Base-by-base conservation (phyloP, 2,797 vertebrate genomes). In the Lepilemur ruficaudatus region DNA sequence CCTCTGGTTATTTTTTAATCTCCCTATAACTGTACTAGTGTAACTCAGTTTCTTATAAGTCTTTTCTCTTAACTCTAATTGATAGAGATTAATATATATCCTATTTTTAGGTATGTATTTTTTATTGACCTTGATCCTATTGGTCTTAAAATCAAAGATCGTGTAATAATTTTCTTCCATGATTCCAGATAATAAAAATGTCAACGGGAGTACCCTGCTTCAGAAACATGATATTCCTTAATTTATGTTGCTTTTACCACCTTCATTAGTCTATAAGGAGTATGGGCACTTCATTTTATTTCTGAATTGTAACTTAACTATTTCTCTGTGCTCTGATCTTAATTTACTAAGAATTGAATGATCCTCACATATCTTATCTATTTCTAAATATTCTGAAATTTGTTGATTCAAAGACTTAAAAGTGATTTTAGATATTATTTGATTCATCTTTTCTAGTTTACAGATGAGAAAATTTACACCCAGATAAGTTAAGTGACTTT, bases 321-420 rank as follows among this genome's bases (percentile, higher is more conserved):
- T 75, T 28, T 48, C n/a, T 81, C 52, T 65, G 7, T 61, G 10
- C 10, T 61, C 20, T 18, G 4, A 61, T 63, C 50, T 78, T 25
- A 93, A 59, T 79, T 75, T 72, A 76, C 15, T 38, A 50, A 76
- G 23, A 48, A 50, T 38, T 72, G 46, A 94, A 57, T 79, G 32
- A 90, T 55, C 32, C 38, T 35, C 8, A 46, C 9, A 41, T 22
- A 57, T 76, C 48, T 46, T 73, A 32, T 67, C 12, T 43, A 50
- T 76, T 81, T 94, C 73, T 93, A 81, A 87, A 95, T 70, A 13
- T 72, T 67, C 73, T 48, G 20, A 90, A 61, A 84, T 15, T 76
- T 30, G n/a, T 78, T 69, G 28, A 91, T 38, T 81, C 22, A 88
- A 84, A 88, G 20, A 48, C 11, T 90, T 73, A 85, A 28, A 59